Evolutionary conservation across 2,888 invertebrate genomes (phyloP).

Genomic region (Marronus borbonicus): DNA sequence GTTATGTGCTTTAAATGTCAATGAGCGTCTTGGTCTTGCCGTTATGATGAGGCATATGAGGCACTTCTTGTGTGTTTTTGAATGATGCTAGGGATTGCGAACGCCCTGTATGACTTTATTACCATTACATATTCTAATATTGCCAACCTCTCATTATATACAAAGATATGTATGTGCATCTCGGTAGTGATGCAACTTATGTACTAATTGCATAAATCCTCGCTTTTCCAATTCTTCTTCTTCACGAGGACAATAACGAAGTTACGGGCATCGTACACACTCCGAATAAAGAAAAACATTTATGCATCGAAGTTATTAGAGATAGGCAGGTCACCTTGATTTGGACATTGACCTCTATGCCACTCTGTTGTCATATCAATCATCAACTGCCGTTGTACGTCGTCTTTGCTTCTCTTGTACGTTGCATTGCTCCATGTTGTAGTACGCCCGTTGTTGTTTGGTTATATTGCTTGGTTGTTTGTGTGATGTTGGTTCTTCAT

Average conservation of each 20-base stretch:
- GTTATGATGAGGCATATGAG: too few species aligned
- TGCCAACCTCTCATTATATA: too few species aligned
- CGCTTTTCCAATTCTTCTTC: conserved; percentile 5
- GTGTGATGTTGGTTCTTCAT: conserved; percentile 45
- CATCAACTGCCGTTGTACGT: conserved; percentile 54
- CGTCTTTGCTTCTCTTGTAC: conserved; percentile 14
- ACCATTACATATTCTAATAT: too few species aligned
- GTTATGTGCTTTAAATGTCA: too few species aligned
- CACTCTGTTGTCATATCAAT: conserved; percentile 59
- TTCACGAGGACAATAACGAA: neutral
- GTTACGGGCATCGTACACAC: neutral
- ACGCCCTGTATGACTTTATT: too few species aligned
- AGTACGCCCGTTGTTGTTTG: conserved; percentile 8
- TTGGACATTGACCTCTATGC: conserved; percentile 60
- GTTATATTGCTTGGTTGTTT: conserved; percentile 23
- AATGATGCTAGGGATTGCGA: too few species aligned
- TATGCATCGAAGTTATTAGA: conserved; percentile 51
- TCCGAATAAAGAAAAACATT: conserved; percentile 32
- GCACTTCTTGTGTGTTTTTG: too few species aligned
- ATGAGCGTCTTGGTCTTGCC: too few species aligned
- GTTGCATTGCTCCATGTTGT: conserved; percentile 22
- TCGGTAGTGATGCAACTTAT: neutral
- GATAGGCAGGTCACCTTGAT: conserved; percentile 56
- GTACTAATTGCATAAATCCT: neutral
- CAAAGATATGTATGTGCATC: neutral